These are phyloP conservation scores for Periplaneta americana DNA, from an alignment of 1,140 invertebrate genomes.

Conservation along the genomic window DNA sequence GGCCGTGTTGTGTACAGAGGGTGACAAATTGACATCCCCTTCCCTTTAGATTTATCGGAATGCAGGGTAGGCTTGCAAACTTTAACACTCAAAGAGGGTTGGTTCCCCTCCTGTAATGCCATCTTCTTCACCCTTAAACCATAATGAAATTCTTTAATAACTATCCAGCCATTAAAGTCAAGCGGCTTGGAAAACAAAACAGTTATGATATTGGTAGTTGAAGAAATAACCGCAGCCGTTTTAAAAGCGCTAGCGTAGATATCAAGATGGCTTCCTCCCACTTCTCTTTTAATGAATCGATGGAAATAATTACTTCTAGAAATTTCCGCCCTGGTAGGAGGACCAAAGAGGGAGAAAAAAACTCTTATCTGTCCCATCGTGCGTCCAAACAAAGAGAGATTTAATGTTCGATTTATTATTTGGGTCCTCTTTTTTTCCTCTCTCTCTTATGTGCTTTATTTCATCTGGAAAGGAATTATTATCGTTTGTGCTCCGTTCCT, in stretches of 20 bases:
- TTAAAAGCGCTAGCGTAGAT: neutral
- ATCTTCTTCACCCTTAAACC: neutral
- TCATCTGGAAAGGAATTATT: constrained; percentile 10
- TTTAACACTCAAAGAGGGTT: neutral
- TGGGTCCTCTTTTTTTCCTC: neutral
- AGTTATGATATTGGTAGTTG: neutral
- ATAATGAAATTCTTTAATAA: neutral
- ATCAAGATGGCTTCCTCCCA: neutral
- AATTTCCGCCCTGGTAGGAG: neutral
- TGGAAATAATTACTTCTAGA: constrained; percentile 4
- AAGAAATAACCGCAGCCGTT: neutral
- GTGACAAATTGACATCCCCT: neutral
- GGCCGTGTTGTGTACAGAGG: neutral
- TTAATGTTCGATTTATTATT: constrained; percentile 17
- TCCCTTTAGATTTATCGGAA: neutral
- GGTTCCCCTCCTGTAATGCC: neutral
- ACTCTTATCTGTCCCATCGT: constrained; percentile 2
- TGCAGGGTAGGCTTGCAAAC: neutral
- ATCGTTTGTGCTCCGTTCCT: neutral
- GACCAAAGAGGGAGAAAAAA: neutral
- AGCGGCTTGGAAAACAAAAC: neutral
- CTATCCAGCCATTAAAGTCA: neutral
- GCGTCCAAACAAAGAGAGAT: constrained; percentile 13
- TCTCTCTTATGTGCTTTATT: neutral
- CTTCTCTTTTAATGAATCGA: neutral